These are phyloP conservation scores for Margaritifera margaritifera DNA, from an alignment of 2,888 invertebrate genomes.

Conservation along the genomic window DNA sequence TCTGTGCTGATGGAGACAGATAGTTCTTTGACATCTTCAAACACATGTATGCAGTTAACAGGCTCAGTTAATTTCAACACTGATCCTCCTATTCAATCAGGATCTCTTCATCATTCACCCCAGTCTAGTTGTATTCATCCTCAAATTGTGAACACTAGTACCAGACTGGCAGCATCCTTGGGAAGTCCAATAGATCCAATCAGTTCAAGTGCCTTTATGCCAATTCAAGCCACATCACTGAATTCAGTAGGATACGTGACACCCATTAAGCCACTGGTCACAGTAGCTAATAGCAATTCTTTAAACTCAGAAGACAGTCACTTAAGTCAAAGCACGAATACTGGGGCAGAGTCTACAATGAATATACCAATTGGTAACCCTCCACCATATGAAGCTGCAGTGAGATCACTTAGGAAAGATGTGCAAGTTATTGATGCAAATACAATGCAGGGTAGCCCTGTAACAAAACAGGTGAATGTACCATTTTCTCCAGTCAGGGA, in stretches of 20 bases:
- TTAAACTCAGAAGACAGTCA: not conserved
- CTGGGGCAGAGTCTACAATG: conserved; percentile 15
- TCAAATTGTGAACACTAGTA: conserved; percentile 8
- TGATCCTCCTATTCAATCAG: conserved; percentile 10
- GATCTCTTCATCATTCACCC: conserved; percentile 1
- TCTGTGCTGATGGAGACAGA: conserved; percentile 15
- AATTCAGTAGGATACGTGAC: conserved; percentile 38
- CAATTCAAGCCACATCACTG: conserved; percentile 50
- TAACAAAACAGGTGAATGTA: no score
- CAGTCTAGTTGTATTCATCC: conserved; percentile 4
- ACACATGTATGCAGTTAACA: conserved; percentile 3
- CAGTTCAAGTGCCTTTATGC: conserved; percentile 55
- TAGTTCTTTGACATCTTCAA: conserved; percentile 10
- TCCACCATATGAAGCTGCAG: conserved; percentile 42
- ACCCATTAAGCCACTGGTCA: conserved; percentile 58
- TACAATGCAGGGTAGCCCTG: not conserved
- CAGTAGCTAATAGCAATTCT: conserved; percentile 40
- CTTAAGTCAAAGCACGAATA: not conserved
- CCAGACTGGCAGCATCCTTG: conserved; percentile 6
- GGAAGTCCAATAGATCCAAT: not conserved
- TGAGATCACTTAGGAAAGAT: conserved; percentile 24
- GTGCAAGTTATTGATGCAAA: not conserved
- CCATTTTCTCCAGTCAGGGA: no score
- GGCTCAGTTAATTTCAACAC: no score
- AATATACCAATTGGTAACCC: conserved; percentile 29